A percentile compares a stretch with the other conserved stretches of the same genome.
Conservation (phyloP, 2,888 invertebrate species). For the Catocala fraxini region DNA sequence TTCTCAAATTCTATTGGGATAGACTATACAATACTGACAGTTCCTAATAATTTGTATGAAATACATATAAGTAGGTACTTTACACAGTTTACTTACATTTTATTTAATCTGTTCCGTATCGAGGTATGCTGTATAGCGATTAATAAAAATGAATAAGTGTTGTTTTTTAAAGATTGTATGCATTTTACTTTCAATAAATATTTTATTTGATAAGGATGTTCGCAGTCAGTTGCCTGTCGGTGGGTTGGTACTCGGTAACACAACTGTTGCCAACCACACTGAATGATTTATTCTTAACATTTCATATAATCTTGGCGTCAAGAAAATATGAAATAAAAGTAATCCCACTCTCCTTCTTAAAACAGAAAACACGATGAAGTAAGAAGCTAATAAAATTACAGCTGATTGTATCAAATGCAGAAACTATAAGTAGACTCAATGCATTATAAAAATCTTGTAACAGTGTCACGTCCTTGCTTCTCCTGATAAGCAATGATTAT, state of each 20-base stretch:
- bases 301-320: conserved; percentile 6
- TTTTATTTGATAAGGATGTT: conserved; percentile 10
- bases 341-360: neutral
- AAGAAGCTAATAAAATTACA: conserved; percentile 14
- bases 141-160: no score
- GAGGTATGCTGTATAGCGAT: no score
- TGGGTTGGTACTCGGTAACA: conserved; percentile 16
- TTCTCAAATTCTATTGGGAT: no score
- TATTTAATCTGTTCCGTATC: no score
- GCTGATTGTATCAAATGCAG: conserved; percentile 43
- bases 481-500: conserved; percentile 72
- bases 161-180: no score
- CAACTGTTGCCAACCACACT: conserved; percentile 42
- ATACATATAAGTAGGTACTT: no score
- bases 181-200: no score
- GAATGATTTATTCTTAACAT: conserved; percentile 20
- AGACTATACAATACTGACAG: no score
- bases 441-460: conserved; percentile 55
- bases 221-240: conserved; percentile 32
- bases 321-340: conserved; percentile 2
- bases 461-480: conserved; percentile 73
- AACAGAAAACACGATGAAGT: conserved; percentile 1
- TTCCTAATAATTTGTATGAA: no score
- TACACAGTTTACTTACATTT: no score
- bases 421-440: conserved; percentile 45